Conservation (phyloP, 2,888 invertebrate genomes). For the Chrysolina oricalcia region DNA sequence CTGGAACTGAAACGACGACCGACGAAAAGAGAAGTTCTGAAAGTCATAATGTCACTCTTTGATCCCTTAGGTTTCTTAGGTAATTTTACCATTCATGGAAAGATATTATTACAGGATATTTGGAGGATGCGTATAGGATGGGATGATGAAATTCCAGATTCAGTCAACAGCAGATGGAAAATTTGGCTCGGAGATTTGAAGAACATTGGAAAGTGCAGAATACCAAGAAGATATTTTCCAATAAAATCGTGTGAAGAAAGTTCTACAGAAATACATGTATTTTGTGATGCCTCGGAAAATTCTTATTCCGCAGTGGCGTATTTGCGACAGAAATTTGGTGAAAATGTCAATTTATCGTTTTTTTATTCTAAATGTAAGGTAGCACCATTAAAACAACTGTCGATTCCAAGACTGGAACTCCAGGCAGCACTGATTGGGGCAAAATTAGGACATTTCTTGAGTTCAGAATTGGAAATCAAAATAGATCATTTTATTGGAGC, state of each 20-base stretch:
- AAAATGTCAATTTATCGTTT: background rate
- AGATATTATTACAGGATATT: background rate
- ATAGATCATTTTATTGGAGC: too few relatives aligned
- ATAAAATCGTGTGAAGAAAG: background rate
- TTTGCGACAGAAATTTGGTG: background rate
- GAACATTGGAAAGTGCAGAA: background rate
- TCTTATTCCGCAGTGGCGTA: background rate
- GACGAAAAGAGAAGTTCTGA: background rate
- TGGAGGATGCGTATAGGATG: background rate
- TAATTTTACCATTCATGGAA: background rate
- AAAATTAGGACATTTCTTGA: too few relatives aligned
- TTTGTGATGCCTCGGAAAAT: background rate
- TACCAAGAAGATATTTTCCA: background rate
- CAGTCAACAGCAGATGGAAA: background rate
- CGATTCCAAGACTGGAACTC: background rate
- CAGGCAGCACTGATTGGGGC: slow-evolving; percentile 1
- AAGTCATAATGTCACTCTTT: background rate
- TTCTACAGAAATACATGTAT: background rate
- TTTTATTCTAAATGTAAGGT: too few relatives aligned
- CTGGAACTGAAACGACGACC: background rate
- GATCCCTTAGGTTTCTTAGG: background rate
- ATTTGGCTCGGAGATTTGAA: background rate
- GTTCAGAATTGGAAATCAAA: too few relatives aligned
- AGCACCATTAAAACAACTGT: background rate
- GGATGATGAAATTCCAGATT: background rate